phyloP scores from a whole-genome alignment of 2,113 vertebrate genomes.

The Pholis gunnellus region DNA sequence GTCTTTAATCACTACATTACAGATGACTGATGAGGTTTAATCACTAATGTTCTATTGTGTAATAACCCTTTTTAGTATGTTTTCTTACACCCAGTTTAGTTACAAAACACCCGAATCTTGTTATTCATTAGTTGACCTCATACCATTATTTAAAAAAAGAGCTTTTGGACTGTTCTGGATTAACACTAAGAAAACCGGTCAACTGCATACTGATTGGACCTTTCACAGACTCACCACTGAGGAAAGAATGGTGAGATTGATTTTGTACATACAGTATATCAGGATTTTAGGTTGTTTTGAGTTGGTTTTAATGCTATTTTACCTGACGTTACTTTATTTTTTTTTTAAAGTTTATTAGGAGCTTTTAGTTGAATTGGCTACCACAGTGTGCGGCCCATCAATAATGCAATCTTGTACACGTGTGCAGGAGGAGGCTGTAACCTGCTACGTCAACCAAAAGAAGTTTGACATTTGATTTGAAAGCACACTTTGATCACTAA shows the following conservation, averaged over 20 bases:
- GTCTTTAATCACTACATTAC: constrained; percentile 5
- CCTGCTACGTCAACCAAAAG: constrained; percentile 32
- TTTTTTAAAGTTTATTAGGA: constrained; percentile 6
- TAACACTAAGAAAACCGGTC: neutral
- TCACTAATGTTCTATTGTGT: constrained; percentile 27
- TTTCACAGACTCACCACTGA: constrained; percentile 26
- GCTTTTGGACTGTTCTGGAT: neutral
- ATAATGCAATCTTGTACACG: constrained; percentile 35
- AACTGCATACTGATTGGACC: neutral
- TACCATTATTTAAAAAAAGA: neutral
- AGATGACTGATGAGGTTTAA: neutral
- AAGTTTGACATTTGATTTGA: constrained; percentile 46
- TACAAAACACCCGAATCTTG: neutral
- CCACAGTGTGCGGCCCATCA: neutral
- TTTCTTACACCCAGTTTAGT: neutral
- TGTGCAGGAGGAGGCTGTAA: constrained; percentile 35
- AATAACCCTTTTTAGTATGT: constrained; percentile 6
- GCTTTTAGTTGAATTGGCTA: constrained; percentile 25
- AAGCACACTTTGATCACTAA: constrained; percentile 43
- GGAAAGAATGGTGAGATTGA: constrained; percentile 35
- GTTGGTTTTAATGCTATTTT: constrained; percentile 58
- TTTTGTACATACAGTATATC: constrained; percentile 57
- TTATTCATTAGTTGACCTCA: neutral
- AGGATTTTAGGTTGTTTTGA: constrained; percentile 37
- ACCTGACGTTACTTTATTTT: constrained; percentile 38